phyloP scores from a whole-genome alignment of 2,797 vertebrate genomes.

The Cuculus canorus region DNA sequence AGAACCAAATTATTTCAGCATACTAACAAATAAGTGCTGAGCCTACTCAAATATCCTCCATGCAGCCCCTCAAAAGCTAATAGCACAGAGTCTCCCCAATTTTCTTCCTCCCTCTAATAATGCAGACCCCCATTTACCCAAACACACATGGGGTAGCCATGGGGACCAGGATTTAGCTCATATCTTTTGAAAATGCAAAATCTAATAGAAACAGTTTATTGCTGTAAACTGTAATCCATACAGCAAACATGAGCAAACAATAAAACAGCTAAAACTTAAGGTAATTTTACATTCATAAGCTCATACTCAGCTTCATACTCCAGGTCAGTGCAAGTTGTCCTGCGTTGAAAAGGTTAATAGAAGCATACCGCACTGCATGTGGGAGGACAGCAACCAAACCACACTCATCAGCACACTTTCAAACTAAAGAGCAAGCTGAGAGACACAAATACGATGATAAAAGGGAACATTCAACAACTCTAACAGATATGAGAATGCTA shows the following conservation, averaged over 20 bases:
- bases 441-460: background rate
- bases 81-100: background rate
- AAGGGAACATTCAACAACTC: background rate
- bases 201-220: background rate
- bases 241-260: background rate
- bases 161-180: background rate
- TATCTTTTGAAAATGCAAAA: background rate
- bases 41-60: background rate
- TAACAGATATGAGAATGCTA: background rate
- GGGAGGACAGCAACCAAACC: slow-evolving; percentile 15
- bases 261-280: background rate
- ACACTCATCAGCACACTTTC: background rate
- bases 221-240: background rate
- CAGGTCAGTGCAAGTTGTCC: background rate
- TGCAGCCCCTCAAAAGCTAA: background rate
- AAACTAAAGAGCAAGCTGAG: background rate
- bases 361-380: fast-evolving
- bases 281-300: background rate
- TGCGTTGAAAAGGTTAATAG: background rate
- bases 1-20: background rate
- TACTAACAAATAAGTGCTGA: background rate
- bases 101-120: background rate
- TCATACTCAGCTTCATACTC: background rate
- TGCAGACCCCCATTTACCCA: background rate
- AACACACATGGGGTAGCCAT: fast-evolving